Base-by-base conservation (phyloP, 2,797 vertebrate species). In the Helarctos malayanus region DNA sequence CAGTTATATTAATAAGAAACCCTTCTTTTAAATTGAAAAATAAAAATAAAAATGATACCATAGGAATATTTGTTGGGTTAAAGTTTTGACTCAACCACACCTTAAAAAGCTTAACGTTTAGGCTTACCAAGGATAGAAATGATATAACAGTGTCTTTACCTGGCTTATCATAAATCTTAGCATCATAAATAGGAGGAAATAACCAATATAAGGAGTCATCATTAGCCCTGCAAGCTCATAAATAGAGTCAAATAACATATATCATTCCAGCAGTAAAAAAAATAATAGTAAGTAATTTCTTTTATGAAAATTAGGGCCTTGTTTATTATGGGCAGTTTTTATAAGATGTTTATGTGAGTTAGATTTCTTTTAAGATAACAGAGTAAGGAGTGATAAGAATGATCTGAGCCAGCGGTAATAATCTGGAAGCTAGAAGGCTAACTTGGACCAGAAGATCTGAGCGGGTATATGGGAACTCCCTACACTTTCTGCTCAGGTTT, bases 291-390 rank as follows among this genome's bases (percentile, higher is more conserved):
- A 35, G 15, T 82, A 52, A 83, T 54, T 88, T 54, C 49, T 16
- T 68, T 93, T 73, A 90, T 93, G 56, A 92, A 78, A 96, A 94
- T 69, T 61, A 45, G 18, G 32, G 6, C n/a, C 65, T 69, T 82
- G 23, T 18, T 82, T 87, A 45, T 54, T 69, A 69, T 32, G n/a
- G 7, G 27, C 3, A 59, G 7, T 65, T 68, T 85, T 86, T 61
- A 52, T 41, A 29, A 69, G 12, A 81, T 79, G 7, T 82, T 59
- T 88, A 73, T 68, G 9, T 21, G 87, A 80, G 18, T 5, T 82
- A 29, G 1, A 89, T 80, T 92, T 90, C 47, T 90, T 90, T 86
- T 65, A 73, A 52, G 38, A 86, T n/a, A 56, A 52, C 25, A 83
- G 84, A 84, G 16, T 81, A 82, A 52, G 14, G 12, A 94, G 11